Evolutionary conservation across 1,140 invertebrate genomes (phyloP), one percentile per base, ranked within the genome.

Genomic region (Gonatopus flavifemur): DNA sequence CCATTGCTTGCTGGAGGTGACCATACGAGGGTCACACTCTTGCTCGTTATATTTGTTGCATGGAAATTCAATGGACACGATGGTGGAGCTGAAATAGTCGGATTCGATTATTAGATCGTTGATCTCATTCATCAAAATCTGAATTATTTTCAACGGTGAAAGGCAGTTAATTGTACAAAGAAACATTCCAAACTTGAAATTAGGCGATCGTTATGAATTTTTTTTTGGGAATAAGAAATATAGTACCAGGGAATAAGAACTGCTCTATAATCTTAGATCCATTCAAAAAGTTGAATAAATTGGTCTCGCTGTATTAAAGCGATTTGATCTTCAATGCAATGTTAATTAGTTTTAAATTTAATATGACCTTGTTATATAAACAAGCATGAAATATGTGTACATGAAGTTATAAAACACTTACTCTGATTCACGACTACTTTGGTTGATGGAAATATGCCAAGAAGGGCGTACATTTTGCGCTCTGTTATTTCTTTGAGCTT

Each of bases 21-120:
- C 95, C 94, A 98, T 59, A 86, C 83, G 13, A 96, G 77, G 4
- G 91, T 93, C 0, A 91, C 88, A 59, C 90, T 93, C 68, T 88
- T 84, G 54, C 89, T 91, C 2, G 91, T 93, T 8, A 94, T 83
- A 57, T 92, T 89, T 10, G 81, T 84, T 0, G 92, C 84, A 38
- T 82, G 79, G 8, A 96, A 81, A 60, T 91, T 88, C 43, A 86
- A 85, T 22, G 91, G 89, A 38, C 86, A 84, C 15, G 91, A 92
- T 61, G 91, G 91, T 49, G 88, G 84, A 58, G 89, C 91, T 94
- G 67, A 52, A 60, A 59, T n/a, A n/a, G n/a, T n/a, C n/a, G n/a
- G n/a, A n/a, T n/a, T n/a, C n/a, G n/a, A n/a, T n/a, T n/a, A n/a
- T n/a, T n/a, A n/a, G n/a, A n/a, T n/a, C n/a, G n/a, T n/a, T n/a